A percentile compares a stretch with the other conserved stretches of the same genome.
phyloP scores from a whole-genome alignment of 2,113 vertebrate species.

The Takifugu bimaculatus region DNA sequence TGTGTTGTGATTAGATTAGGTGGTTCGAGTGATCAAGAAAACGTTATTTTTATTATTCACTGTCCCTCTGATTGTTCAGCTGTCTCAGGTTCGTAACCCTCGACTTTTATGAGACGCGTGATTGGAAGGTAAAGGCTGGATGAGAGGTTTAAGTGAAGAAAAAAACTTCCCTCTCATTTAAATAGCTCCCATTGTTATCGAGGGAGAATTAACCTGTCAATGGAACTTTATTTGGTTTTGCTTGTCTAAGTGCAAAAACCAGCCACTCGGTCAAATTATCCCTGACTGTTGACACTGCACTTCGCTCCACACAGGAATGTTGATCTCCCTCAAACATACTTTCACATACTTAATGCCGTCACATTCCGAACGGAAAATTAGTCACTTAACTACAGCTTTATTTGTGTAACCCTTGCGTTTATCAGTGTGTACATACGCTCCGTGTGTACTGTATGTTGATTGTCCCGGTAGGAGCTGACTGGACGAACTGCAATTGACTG shows the following conservation, averaged over 20 bases:
- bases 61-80: too few species aligned
- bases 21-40: too few species aligned
- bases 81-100: too few species aligned
- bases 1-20: too few species aligned
- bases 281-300: constrained; percentile 44
- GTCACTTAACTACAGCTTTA: constrained; percentile 14
- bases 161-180: constrained; percentile 1
- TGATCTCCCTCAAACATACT: constrained; percentile 50
- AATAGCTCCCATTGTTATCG: constrained; percentile 10
- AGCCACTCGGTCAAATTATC: constrained; percentile 37
- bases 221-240: constrained; percentile 25
- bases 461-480: constrained; percentile 4
- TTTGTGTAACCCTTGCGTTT: constrained; percentile 36
- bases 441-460: constrained; percentile 14
- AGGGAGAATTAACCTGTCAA: constrained; percentile 31
- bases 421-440: constrained; percentile 17
- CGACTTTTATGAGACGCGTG: neutral
- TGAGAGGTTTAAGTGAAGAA: too few species aligned
- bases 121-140: neutral
- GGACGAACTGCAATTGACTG: constrained; percentile 4
- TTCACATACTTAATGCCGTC: constrained; percentile 23
- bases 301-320: constrained; percentile 46
- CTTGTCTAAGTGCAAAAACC: constrained; percentile 31
- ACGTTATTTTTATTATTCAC: too few species aligned
- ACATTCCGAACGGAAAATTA: constrained; percentile 20